These are phyloP conservation scores for Polyergus mexicanus DNA, from an alignment of 1,140 invertebrate species.

Conservation along the genomic window DNA sequence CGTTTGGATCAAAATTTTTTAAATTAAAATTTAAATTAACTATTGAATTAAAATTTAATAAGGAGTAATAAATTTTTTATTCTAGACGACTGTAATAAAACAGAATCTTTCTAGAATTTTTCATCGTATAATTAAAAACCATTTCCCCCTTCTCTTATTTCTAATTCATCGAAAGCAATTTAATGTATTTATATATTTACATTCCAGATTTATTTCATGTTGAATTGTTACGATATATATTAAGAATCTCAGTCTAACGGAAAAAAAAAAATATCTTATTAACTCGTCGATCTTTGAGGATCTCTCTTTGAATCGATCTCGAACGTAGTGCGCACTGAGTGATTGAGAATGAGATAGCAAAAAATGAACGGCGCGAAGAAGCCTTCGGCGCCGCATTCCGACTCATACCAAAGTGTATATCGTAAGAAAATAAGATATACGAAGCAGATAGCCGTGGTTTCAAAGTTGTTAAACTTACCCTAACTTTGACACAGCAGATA, in stretches of 20 bases:
- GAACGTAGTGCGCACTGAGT: conserved; percentile 1
- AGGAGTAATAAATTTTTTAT: background rate
- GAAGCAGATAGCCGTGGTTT: conserved; percentile 44
- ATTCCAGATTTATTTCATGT: background rate
- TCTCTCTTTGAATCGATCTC: conserved; percentile 7
- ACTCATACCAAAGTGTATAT: background rate
- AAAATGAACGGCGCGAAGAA: conserved; percentile 6
- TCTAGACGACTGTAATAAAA: background rate
- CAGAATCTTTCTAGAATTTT: background rate
- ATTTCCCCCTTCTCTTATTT: background rate
- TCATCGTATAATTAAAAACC: background rate
- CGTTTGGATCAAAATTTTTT: no score
- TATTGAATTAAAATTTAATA: background rate
- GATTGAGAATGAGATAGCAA: conserved; percentile 26
- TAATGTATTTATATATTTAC: background rate
- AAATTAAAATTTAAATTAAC: background rate
- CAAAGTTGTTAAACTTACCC: conserved; percentile 33
- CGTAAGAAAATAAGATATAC: conserved; percentile 75
- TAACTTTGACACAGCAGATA: conserved; percentile 22
- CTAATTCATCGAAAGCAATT: background rate
- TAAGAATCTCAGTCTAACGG: conserved; percentile 1
- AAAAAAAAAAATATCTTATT: conserved; percentile 35
- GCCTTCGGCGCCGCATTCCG: conserved; percentile 12
- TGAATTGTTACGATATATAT: background rate
- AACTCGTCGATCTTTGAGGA: background rate